phyloP scores from a whole-genome alignment of 2,888 invertebrate genomes.

The Chironomus riparius region DNA sequence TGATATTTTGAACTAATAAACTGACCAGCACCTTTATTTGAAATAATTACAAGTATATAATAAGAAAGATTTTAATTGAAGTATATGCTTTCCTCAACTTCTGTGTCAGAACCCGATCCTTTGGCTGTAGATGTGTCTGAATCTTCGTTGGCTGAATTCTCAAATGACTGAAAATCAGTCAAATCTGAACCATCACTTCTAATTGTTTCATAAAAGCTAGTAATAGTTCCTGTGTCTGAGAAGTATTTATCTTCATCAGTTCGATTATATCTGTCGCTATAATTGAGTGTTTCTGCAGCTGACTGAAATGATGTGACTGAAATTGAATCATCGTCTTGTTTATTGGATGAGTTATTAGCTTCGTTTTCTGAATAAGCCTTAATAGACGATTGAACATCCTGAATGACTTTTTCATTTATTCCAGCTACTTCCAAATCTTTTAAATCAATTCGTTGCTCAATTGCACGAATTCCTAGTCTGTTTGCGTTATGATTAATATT shows the following conservation, averaged over 20 bases:
- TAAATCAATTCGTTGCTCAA: conserved; percentile 45
- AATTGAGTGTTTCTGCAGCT: background rate
- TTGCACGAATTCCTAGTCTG: conserved; percentile 47
- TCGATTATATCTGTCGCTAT: background rate
- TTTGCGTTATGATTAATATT: conserved; percentile 62
- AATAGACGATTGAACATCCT: background rate
- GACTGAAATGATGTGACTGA: background rate
- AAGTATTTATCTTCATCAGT: background rate
- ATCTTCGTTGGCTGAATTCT: background rate
- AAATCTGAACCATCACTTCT: conserved; percentile 1
- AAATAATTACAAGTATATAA: too few relatives aligned
- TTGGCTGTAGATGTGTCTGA: background rate
- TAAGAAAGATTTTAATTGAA: too few relatives aligned
- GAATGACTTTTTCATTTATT: conserved; percentile 30
- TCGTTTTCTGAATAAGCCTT: background rate
- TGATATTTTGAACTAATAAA: too few relatives aligned
- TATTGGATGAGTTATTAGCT: background rate
- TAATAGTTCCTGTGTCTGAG: background rate
- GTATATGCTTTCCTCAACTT: too few relatives aligned
- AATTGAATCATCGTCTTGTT: background rate
- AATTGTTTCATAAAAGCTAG: conserved; percentile 9
- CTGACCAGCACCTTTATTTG: too few relatives aligned
- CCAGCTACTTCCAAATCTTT: conserved; percentile 40
- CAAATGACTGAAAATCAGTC: conserved; percentile 15
- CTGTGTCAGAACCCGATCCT: too few relatives aligned